Base-by-base conservation (phyloP, 1,140 invertebrate genomes). In the Caerostris extrusa region DNA sequence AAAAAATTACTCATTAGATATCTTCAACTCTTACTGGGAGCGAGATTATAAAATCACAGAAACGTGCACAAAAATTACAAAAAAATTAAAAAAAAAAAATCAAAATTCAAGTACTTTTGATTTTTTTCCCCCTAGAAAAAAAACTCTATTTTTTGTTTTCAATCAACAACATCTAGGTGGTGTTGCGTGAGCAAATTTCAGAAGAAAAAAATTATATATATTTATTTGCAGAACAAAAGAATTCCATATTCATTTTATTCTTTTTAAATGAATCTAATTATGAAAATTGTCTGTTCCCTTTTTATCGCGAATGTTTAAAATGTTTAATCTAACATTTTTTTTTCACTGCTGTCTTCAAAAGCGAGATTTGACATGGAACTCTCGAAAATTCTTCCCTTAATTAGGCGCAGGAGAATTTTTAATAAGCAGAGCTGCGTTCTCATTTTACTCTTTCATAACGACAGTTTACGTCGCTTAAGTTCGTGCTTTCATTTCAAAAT, bases 301-400 rank as follows among this genome's bases (percentile, higher is more conserved):
- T n/a, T 83, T 55, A 10, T 10, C 56, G 19, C 82, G 53, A 58
- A 58, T 77, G 71, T 53, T 77, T 14, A 19, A 87, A 87, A 53
- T 87, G 85, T 87, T 87, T 64, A 58, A 87, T 87, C 64, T 64
- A 87, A 87, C 57, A 50, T 61, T 50, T 87, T 64, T 64, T 64
- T 64, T 50, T 7, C 19, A 5, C 3, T 17, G 7, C 7, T 64
- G 2, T 14, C n/a, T 53, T 77, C 10, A 77, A 77, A 85, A 58
- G 17, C n/a, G 10, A 17, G 14, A 17, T 17, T 55, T 57, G 57
- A 10, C 55, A 19, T 0, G 8, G 57, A 85, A 85, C 56, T 85
- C 82, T 85, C 55, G 55, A 85, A 85, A 85, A 85, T 85, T 85
- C 82, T 19, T 58, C 19, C 82, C 82, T 85, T 85, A 85, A 85